These are phyloP conservation scores for Euschistus heros DNA, from an alignment of 1,140 invertebrate species.

Conservation along the genomic window DNA sequence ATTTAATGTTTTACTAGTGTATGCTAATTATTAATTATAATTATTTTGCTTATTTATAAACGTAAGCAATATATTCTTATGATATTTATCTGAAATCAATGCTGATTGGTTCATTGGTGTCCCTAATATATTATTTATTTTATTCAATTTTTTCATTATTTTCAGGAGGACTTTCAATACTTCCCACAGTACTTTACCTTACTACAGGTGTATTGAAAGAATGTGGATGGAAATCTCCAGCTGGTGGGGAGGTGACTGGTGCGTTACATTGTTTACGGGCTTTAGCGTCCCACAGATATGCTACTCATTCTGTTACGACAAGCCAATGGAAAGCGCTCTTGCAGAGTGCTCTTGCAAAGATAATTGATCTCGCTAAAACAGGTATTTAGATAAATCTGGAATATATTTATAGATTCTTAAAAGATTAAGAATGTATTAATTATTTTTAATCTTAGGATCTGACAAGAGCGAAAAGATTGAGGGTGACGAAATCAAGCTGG, in stretches of 20 bases:
- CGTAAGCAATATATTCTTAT: too few relatives aligned
- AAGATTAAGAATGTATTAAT: neutral
- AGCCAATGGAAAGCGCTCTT: conserved; percentile 66
- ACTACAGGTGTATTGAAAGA: conserved; percentile 81
- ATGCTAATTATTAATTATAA: too few relatives aligned
- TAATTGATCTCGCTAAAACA: conserved; percentile 82
- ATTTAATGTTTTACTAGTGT: too few relatives aligned
- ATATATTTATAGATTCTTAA: too few relatives aligned
- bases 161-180: conserved; percentile 66
- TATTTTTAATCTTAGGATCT: neutral
- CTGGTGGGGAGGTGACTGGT: conserved; percentile 42
- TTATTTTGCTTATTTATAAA: too few relatives aligned
- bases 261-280: conserved; percentile 52
- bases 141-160: neutral
- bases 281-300: conserved; percentile 52
- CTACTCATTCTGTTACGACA: conserved; percentile 45
- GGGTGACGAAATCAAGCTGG: conserved; percentile 58
- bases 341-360: conserved; percentile 74
- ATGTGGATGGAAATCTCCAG: conserved; percentile 46
- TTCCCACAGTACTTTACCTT: conserved; percentile 87
- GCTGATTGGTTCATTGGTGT: too few relatives aligned
- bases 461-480: conserved; percentile 6
- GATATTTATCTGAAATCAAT: too few relatives aligned
- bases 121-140: too few relatives aligned
- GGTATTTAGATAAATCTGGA: conserved; percentile 35